Evolutionary conservation across 2,797 vertebrate genomes (phyloP), one percentile per base, ranked within the genome.

Genomic region (Champsocephalus esox): DNA sequence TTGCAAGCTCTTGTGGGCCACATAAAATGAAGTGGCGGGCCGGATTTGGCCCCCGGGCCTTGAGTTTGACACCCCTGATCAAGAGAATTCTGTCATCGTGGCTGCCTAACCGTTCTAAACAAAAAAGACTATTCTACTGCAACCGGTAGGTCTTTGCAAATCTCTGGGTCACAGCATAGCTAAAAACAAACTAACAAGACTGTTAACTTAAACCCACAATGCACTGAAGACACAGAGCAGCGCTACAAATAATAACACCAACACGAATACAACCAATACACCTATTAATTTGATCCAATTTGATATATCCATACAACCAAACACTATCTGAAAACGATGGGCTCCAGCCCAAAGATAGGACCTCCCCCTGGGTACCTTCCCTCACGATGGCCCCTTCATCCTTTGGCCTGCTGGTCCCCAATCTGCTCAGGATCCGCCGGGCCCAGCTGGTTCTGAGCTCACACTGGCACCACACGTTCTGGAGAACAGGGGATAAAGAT

Each of bases 351-450:
- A 58, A 38, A 86, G 76, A 88, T 76, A 82, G 70, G 64, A 60
- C 78, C 82, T 75, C 84, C 83, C 79, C 80, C 86, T 72, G 81
- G 73, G 68, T 86, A 48, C 79, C 76, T 84, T 88, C 91, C 91
- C 92, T 93, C 88, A 91, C 80, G 71, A 70, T 81, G 72, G 70
- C 73, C 86, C 78, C 81, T 80, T 75, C 82, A 82, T 86, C 85
- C 84, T 83, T 38, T 50, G 83, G 78, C 95, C 90, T 91, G 92
- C 92, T 94, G 93, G 65, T 92, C 73, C 66, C 68, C 94, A 95
- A 94, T 94, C 94, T 95, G 95, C 89, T 91, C 87, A 79, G 76
- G 73, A 93, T 94, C 91, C 83, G 84, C 83, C 82, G 69, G 58
- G 66, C 84, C 87, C 90, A 87, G 90, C 80, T 83, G 87, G 86